phyloP scores from a whole-genome alignment of 1,140 invertebrate genomes.

The Gyrodactylus salaris region DNA sequence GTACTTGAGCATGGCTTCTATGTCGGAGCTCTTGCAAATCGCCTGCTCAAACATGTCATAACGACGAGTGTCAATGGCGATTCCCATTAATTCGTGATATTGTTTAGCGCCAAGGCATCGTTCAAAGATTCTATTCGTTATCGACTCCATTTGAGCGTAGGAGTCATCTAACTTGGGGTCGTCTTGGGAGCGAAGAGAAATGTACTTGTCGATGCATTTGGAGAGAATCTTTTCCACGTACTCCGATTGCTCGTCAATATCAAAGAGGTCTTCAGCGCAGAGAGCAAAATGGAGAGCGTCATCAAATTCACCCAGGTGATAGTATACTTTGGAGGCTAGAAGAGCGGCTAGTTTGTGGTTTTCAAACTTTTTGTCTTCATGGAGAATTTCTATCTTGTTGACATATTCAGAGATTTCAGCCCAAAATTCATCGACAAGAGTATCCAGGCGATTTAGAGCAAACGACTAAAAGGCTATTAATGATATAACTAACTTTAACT shows the following conservation, averaged over 20 bases:
- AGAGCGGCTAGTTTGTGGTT: constrained; percentile 64
- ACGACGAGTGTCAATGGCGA: constrained; percentile 62
- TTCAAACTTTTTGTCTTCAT: constrained; percentile 24
- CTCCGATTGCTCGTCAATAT: constrained; percentile 58
- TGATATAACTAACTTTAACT: background rate
- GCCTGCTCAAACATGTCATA: constrained; percentile 76
- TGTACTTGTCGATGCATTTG: constrained; percentile 16
- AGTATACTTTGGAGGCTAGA: constrained; percentile 76
- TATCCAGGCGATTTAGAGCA: background rate
- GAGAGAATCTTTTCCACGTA: constrained; percentile 79
- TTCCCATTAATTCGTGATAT: constrained; percentile 43
- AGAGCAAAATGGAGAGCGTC: constrained; percentile 70
- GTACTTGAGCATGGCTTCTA: constrained; percentile 44
- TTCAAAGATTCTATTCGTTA: constrained; percentile 84
- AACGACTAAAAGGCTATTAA: background rate
- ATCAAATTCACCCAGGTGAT: constrained; percentile 74
- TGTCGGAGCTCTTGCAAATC: constrained; percentile 24
- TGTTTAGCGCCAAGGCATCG: constrained; percentile 66
- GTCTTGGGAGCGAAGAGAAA: background rate
- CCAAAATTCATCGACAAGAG: constrained; percentile 4
- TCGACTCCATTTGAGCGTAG: constrained; percentile 35
- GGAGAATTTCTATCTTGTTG: background rate
- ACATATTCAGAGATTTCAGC: constrained; percentile 5
- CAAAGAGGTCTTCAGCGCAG: constrained; percentile 58
- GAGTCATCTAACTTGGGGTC: background rate